These are phyloP conservation scores for Pristionchus exspectatus DNA, from an alignment of 2,888 invertebrate species.

Conservation along the genomic window DNA sequence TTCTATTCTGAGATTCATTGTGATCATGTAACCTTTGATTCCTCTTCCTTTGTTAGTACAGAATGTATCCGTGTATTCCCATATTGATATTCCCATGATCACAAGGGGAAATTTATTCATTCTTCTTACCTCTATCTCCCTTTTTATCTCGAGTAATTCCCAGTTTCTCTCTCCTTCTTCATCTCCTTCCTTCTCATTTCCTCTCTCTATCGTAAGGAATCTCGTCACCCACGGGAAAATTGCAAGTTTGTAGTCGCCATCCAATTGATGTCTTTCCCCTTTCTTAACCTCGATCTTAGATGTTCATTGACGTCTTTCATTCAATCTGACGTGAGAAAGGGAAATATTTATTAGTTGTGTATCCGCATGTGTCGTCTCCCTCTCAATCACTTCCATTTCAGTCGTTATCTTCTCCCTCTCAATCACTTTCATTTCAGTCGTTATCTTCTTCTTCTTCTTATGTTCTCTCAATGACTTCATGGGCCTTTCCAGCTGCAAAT, in stretches of 20 bases:
- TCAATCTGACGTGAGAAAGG: neutral
- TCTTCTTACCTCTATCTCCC: neutral
- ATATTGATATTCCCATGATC: neutral
- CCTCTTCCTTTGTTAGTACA: neutral
- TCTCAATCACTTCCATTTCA: neutral
- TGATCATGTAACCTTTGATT: neutral
- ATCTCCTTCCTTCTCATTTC: slow-evolving; percentile 19
- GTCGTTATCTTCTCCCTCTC: neutral
- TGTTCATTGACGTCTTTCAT: neutral
- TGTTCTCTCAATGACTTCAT: neutral
- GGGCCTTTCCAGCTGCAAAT: slow-evolving; percentile 45
- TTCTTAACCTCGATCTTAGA: slow-evolving; percentile 2
- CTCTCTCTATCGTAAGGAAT: neutral
- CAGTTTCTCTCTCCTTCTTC: slow-evolving; percentile 20
- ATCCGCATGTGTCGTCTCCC: neutral
- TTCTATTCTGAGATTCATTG: neutral
- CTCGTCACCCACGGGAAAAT: slow-evolving; percentile 22
- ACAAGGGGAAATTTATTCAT: neutral
- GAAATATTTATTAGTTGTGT: neutral
- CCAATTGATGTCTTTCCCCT: neutral
- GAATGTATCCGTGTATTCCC: neutral
- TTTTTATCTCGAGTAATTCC: neutral
- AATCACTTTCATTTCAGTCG: neutral
- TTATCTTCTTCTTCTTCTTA: neutral
- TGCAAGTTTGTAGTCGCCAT: slow-evolving; percentile 22